Conservation (phyloP, 2,113 vertebrate species). For the Apodemus sylvaticus region DNA sequence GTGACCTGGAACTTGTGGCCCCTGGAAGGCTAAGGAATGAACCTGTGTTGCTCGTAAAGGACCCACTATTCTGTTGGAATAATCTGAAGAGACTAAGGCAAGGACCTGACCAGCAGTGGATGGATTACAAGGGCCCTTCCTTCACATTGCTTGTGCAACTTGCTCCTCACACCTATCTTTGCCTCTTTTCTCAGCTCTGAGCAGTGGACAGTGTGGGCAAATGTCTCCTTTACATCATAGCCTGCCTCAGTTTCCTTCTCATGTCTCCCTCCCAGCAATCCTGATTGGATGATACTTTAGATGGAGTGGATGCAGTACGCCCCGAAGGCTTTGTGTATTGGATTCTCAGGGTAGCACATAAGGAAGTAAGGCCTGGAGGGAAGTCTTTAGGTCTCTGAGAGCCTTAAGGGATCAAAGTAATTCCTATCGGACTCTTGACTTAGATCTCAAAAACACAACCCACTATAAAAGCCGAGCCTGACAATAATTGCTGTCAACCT, state of each 20-base stretch:
- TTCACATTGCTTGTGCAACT: background rate
- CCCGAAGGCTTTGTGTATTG: background rate
- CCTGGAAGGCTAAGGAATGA: background rate
- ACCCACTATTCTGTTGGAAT: background rate
- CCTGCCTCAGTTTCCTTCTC: background rate
- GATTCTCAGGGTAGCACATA: background rate
- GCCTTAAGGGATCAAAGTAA: background rate
- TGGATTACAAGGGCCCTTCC: background rate
- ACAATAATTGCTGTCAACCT: background rate
- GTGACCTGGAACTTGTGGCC: background rate
- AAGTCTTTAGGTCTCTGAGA: background rate
- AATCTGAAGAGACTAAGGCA: background rate
- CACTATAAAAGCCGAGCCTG: background rate
- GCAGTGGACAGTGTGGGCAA: background rate
- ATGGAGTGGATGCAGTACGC: background rate
- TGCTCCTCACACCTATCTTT: background rate
- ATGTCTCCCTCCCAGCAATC: background rate
- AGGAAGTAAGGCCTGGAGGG: background rate
- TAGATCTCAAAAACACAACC: background rate
- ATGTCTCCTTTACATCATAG: background rate
- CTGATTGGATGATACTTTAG: background rate
- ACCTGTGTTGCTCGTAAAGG: too few species aligned
- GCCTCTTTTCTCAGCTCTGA: background rate
- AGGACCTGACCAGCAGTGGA: rapidly evolving
- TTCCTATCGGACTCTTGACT: background rate